phyloP scores from a whole-genome alignment of 2,888 invertebrate genomes.

The Epinotia nisella region DNA sequence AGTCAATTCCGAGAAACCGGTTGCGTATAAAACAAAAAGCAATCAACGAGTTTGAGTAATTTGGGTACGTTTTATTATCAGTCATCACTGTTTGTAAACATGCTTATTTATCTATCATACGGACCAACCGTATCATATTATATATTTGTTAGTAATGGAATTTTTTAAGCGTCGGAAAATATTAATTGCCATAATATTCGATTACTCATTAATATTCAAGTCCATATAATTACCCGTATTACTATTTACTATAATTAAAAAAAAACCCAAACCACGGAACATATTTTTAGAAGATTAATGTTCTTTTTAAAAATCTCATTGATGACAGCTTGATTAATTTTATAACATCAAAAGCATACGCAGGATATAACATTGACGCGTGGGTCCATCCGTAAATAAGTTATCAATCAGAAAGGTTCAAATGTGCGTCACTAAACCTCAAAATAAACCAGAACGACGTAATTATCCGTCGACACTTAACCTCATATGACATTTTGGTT shows the following conservation, averaged over 20 bases:
- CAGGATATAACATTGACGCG: conserved; percentile 30
- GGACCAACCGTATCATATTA: conserved; percentile 6
- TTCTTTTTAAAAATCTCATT: neutral
- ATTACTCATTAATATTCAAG: neutral
- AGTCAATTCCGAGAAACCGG: conserved; percentile 17
- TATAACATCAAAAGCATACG: conserved; percentile 23
- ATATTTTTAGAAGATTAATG: neutral
- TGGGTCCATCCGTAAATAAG: conserved; percentile 37
- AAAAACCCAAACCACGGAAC: neutral
- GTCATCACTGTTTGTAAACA: conserved; percentile 33
- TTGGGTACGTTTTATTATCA: neutral
- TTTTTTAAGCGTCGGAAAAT: conserved; percentile 10
- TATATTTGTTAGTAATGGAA: conserved; percentile 11
- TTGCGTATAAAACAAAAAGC: conserved; percentile 30
- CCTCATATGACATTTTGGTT: conserved; percentile 26
- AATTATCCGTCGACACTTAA: neutral
- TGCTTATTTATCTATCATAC: conserved; percentile 24
- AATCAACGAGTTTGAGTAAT: conserved; percentile 30
- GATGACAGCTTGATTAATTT: neutral
- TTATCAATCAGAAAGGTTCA: conserved; percentile 42
- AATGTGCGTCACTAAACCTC: conserved; percentile 36
- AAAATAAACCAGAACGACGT: conserved; percentile 3
- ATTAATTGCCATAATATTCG: neutral
- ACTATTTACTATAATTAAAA: neutral
- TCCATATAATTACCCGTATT: neutral